phyloP scores from a whole-genome alignment of 2,113 vertebrate species.

The Microtus richardsoni region DNA sequence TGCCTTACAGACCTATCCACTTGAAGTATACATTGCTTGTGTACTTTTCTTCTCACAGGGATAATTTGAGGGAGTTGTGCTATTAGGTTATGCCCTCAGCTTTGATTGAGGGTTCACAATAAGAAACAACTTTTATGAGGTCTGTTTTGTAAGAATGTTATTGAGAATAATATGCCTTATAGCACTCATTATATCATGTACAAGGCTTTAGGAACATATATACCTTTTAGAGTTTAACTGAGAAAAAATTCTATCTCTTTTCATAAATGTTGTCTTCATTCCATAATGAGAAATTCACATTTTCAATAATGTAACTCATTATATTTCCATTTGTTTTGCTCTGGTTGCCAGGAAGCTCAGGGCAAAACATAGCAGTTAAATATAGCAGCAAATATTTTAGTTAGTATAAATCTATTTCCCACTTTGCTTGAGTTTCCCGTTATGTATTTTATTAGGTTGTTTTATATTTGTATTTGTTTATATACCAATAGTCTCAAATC shows the following conservation, averaged over 20 bases:
- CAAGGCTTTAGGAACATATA: neutral
- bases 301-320: constrained; percentile 34
- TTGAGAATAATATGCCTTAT: neutral
- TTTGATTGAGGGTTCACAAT: neutral
- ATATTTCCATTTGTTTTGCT: constrained; percentile 56
- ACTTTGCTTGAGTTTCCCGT: constrained; percentile 21
- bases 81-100: neutral
- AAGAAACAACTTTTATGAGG: neutral
- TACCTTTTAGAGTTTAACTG: constrained; percentile 30
- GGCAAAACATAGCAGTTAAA: constrained; percentile 47
- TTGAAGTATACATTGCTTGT: neutral
- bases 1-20: neutral
- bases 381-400: constrained; percentile 23
- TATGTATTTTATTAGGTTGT: constrained; percentile 39
- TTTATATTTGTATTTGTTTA: constrained; percentile 10
- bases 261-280: constrained; percentile 33
- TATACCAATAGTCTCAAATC: constrained; percentile 1
- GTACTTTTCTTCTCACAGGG: neutral
- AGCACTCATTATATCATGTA: neutral
- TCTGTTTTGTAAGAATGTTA: constrained; percentile 14
- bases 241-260: neutral
- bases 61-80: neutral
- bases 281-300: constrained; percentile 46
- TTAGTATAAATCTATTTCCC: constrained; percentile 14
- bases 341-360: constrained; percentile 53